Conservation (phyloP, 1,140 invertebrate genomes). For the Monomorium pharaonis region DNA sequence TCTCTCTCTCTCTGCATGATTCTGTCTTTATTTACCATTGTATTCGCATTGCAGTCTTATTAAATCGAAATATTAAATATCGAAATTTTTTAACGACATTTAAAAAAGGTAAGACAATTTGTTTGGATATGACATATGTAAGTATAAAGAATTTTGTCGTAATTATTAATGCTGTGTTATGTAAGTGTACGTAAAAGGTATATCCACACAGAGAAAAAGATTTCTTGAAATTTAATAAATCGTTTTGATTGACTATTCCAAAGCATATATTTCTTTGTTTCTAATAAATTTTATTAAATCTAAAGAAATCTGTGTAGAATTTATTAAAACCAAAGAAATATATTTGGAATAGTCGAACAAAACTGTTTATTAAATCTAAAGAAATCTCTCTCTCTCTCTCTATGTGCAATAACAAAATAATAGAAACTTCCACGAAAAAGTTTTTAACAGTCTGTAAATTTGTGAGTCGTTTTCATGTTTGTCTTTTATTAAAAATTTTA, state of each 20-base stretch:
- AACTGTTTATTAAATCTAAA: too few species aligned
- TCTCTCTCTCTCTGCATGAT: background rate
- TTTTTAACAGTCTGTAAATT: background rate
- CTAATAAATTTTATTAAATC: too few species aligned
- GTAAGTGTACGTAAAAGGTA: too few species aligned
- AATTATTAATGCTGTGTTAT: background rate
- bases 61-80: background rate
- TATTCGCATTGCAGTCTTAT: background rate
- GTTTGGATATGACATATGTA: background rate
- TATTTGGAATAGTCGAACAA: too few species aligned
- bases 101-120: background rate
- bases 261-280: too few species aligned
- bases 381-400: too few species aligned
- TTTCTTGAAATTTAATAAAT: too few species aligned
- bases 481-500: background rate
- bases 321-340: too few species aligned
- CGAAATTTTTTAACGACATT: background rate
- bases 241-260: too few species aligned
- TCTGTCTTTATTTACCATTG: constrained; percentile 56
- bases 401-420: background rate
- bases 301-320: too few species aligned
- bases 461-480: background rate
- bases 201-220: too few species aligned
- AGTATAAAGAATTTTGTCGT: background rate
- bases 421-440: background rate